Evolutionary conservation across 2,797 vertebrate genomes (phyloP), one percentile per base, ranked within the genome.

Genomic region (Chaenodraco wilsoni): DNA sequence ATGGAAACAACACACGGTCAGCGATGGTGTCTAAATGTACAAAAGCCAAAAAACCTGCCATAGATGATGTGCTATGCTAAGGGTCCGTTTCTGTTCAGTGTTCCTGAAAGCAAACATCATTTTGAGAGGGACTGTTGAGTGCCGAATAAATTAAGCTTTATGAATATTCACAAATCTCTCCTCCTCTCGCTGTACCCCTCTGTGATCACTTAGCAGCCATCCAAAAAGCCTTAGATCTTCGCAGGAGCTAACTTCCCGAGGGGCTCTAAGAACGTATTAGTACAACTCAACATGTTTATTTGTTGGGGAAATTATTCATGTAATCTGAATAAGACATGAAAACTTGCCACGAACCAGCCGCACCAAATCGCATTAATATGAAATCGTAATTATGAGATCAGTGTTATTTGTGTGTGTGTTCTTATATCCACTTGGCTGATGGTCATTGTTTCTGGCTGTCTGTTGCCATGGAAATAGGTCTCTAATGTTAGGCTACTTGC

Each of bases 101-200:
- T 65, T 84, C 85, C 43, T 78, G 82, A 84, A 81, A 72, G 82
- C 73, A 74, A 78, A 79, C 80, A 75, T 70, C 44, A 65, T 78
- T 85, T 81, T 80, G 69, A 62, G 76, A 46, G 65, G 65, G 66
- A 46, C 74, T 70, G 57, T 66, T 11, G 65, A 76, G 68, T 27
- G n/a, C 48, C 43, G 74, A 75, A 79, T 81, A 82, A 82, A 84
- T 89, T 76, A 81, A 72, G 69, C 63, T 65, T 76, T 13, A 84
- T 86, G 72, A 88, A 88, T 87, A 91, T 89, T 89, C 77, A 74
- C 70, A 63, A 48, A 21, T 41, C 72, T 69, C 72, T 79, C 78
- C 79, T 83, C 67, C 80, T 70, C 71, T 65, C 15, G 23, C 69
- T 66, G 67, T 64, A 7, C 44, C 69, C 81, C 33, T 68, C 80